A percentile compares a stretch with the other conserved stretches of the same genome.
These are phyloP conservation scores for Hirtodrosophila trivittata DNA, from an alignment of 2,888 invertebrate species.

Conservation along the genomic window DNA sequence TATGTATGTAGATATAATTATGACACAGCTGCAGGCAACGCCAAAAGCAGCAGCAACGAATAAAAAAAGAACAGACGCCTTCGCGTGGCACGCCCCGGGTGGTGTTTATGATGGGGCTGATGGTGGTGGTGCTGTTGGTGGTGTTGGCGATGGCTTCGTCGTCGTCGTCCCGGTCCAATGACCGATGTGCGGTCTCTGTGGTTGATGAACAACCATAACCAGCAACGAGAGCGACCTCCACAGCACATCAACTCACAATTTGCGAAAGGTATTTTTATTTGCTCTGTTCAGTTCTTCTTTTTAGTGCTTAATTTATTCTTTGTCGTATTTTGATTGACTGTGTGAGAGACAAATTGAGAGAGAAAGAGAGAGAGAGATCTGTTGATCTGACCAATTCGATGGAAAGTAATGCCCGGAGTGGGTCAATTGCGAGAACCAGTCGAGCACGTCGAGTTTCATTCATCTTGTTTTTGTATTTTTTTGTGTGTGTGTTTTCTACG, in stretches of 20 bases:
- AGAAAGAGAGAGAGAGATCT: slow-evolving; percentile 26
- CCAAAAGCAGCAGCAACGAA: slow-evolving; percentile 37
- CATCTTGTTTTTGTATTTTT: slow-evolving; percentile 1
- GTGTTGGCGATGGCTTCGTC: slow-evolving; percentile 16
- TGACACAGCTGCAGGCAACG: slow-evolving; percentile 56
- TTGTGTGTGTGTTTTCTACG: slow-evolving; percentile 4
- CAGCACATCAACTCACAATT: slow-evolving; percentile 60
- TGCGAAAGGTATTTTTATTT: slow-evolving; percentile 34
- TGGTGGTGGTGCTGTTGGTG: slow-evolving; percentile 16
- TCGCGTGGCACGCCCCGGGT: slow-evolving; percentile 69
- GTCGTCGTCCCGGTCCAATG: slow-evolving; percentile 68
- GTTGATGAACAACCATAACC: slow-evolving; percentile 63
- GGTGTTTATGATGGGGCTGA: slow-evolving; percentile 21
- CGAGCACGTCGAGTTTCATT: slow-evolving; percentile 28
- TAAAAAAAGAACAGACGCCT: slow-evolving; percentile 46
- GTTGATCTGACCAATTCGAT: slow-evolving; percentile 58
- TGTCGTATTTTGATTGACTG: too few species aligned
- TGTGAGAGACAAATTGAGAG: neutral
- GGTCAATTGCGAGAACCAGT: slow-evolving; percentile 67
- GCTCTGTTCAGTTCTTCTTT: neutral
- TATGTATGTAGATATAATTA: slow-evolving; percentile 36
- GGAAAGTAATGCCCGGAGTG: slow-evolving; percentile 60
- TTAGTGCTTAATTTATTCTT: too few species aligned
- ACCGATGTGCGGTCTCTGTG: slow-evolving; percentile 62
- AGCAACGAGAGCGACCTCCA: slow-evolving; percentile 74